phyloP scores from a whole-genome alignment of 2,888 invertebrate genomes.

The Latheticus oryzae region DNA sequence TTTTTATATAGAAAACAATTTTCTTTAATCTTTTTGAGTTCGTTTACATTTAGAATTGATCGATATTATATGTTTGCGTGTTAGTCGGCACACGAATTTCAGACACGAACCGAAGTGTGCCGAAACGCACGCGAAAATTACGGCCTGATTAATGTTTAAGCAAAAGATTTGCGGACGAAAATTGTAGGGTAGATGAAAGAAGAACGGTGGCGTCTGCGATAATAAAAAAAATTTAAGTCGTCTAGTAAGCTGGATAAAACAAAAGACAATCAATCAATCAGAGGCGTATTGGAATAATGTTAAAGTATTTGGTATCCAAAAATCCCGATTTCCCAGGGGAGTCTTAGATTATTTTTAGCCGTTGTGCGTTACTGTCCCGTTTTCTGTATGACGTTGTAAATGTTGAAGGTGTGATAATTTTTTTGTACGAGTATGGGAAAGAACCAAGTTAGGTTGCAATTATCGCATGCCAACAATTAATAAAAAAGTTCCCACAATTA shows the following conservation, averaged over 20 bases:
- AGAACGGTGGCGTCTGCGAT: slow-evolving; percentile 4
- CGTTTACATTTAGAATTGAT: slow-evolving; percentile 6
- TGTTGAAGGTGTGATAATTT: slow-evolving; percentile 18
- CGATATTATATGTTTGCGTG: slow-evolving; percentile 20
- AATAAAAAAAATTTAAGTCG: no score
- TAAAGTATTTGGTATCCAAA: no score
- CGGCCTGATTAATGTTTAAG: slow-evolving; percentile 1
- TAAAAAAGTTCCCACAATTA: slow-evolving; percentile 28
- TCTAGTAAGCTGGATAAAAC: no score
- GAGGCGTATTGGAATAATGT: no score
- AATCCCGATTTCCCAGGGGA: slow-evolving; percentile 22
- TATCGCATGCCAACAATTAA: slow-evolving; percentile 24
- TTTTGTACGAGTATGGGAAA: slow-evolving; percentile 9
- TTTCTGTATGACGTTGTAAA: slow-evolving; percentile 15
- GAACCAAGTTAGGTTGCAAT: slow-evolving; percentile 16
- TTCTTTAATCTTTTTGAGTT: slow-evolving; percentile 1
- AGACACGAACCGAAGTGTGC: slow-evolving; percentile 30
- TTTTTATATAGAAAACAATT: no score
- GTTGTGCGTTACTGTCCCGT: slow-evolving; percentile 3
- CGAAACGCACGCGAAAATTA: slow-evolving; percentile 29
- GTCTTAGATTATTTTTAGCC: slow-evolving; percentile 16
- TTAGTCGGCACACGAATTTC: slow-evolving; percentile 12
- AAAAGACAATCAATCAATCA: no score
- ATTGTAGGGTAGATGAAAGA: slow-evolving; percentile 8
- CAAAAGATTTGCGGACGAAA: slow-evolving; percentile 19